Conservation (phyloP, 2,113 vertebrate species). For the Ammodytes marinus region DNA sequence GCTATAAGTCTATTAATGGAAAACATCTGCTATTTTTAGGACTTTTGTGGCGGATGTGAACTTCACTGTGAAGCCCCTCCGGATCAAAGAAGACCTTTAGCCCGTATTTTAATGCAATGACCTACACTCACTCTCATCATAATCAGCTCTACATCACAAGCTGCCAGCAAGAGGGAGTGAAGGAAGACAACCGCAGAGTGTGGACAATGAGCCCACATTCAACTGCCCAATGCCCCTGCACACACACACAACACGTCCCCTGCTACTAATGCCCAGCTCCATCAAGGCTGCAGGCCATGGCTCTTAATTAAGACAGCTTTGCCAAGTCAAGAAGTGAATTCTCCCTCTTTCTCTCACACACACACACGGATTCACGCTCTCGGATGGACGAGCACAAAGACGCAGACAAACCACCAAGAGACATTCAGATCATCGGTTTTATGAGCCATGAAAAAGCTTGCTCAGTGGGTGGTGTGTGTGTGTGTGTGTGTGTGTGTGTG, state of each 20-base stretch:
- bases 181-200: constrained; percentile 47
- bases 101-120: constrained; percentile 32
- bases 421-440: constrained; percentile 66
- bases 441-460: constrained; percentile 68
- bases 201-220: constrained; percentile 57
- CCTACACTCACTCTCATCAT: constrained; percentile 41
- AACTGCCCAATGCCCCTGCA: constrained; percentile 56
- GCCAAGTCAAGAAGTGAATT: constrained; percentile 72
- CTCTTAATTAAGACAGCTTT: constrained; percentile 73
- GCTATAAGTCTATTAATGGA: background rate
- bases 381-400: constrained; percentile 18
- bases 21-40: background rate
- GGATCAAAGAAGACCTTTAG: background rate
- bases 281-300: constrained; percentile 67
- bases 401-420: constrained; percentile 53
- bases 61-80: background rate
- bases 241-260: constrained; percentile 59
- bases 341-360: background rate
- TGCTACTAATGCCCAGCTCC: constrained; percentile 53
- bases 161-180: constrained; percentile 36
- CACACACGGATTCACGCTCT: constrained; percentile 1
- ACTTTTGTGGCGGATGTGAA: background rate
- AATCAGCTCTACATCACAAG: constrained; percentile 65
- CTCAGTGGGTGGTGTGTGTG: constrained; percentile 40
- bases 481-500: constrained; percentile 37